Evolutionary conservation across 2,113 vertebrate species (phyloP).

Genomic region (Spea bombifrons): DNA sequence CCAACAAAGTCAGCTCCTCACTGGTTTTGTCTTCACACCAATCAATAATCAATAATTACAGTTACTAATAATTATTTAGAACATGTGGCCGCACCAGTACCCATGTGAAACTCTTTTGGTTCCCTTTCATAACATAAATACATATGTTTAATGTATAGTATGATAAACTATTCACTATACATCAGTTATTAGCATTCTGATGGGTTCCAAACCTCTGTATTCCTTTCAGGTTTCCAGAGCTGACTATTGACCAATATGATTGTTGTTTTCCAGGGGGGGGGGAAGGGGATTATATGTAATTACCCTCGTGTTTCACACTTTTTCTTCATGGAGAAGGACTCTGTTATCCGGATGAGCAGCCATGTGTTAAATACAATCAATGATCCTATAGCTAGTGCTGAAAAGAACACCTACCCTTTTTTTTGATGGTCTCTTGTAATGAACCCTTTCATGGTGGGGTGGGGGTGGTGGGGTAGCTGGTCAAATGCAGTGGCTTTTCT

Average conservation of each 20-base stretch:
- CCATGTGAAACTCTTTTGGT: no score
- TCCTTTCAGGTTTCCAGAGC: neutral
- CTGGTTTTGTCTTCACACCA: no score
- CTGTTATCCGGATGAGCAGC: conserved; percentile 35
- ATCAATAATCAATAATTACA: no score
- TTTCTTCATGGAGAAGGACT: conserved; percentile 38
- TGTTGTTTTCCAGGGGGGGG: neutral
- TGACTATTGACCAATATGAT: conserved; percentile 1
- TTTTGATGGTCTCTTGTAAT: neutral
- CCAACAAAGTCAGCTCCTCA: no score
- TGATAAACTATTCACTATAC: no score
- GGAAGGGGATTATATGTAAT: conserved; percentile 34
- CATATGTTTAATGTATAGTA: no score
- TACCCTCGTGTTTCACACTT: conserved; percentile 30
- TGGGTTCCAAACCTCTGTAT: neutral
- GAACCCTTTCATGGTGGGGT: conserved; percentile 3
- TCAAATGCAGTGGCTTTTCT: no score
- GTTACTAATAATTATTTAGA: no score
- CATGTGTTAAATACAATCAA: conserved; percentile 31
- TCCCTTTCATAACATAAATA: no score
- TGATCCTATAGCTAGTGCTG: conserved; percentile 19
- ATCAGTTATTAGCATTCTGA: no score
- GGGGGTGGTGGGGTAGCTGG: neutral
- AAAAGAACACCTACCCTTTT: neutral
- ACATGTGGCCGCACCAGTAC: no score